Base-by-base conservation (phyloP, 1,140 invertebrate genomes). In the Rhizoglyphus robini region DNA sequence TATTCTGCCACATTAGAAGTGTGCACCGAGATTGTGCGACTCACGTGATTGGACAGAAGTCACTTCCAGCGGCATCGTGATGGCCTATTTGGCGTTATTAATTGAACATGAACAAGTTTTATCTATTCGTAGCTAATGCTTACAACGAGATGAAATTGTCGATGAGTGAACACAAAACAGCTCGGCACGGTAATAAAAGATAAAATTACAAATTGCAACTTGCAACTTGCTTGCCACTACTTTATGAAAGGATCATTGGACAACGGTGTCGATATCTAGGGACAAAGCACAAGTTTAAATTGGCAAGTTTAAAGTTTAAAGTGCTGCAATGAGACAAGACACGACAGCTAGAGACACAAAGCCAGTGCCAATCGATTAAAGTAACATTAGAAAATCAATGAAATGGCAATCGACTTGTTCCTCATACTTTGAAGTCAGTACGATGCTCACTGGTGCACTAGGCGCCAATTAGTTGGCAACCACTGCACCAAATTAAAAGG, bases 71-170 rank as follows among this genome's bases (percentile, higher is more conserved):
- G n/a, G n/a, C 8, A 54, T 32, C 8, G 51, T 54, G 31, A 54
- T 54, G 51, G 51, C 51, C 51, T 54, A 54, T 32, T 54, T 54
- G 23, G 20, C 51, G 51, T 54, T 54, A 54, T 54, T 54, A 54
- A 54, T 54, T 54, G 51, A 54, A 54, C 51, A 54, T 54, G 51
- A 54, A 54, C 8, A 5, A 54, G 8, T 5, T 25, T 32, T 54
- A 54, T 54, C 51, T 54, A 11, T 20, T 46, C 23, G 41, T 15
- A 46, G 23, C 23, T 15, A 23, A 15, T 46, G 15, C 41, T 46
- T 15, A 15, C 23, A 46, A 15, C 15, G 15, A 15, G 41, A 15
- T 46, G 41, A 15, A 15, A 46, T 23, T 46, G n/a, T n/a, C n/a
- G n/a, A n/a, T n/a, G n/a, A n/a, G n/a, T n/a, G 51, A 32, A 8